Conservation (phyloP, 2,113 vertebrate genomes). For the Saguinus imperator region DNA sequence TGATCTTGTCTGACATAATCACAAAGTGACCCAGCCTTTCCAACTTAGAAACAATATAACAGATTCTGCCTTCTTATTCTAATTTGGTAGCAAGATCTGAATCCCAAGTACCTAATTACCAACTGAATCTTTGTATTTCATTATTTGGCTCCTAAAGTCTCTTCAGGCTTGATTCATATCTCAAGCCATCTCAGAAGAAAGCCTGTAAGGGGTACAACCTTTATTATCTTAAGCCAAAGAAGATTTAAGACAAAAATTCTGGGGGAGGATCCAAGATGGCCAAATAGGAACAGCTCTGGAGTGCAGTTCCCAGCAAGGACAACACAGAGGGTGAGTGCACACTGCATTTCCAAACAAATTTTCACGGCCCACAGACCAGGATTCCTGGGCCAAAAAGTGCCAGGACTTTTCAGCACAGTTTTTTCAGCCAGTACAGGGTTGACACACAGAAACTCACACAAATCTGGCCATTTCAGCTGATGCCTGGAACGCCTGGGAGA, state of each 20-base stretch:
- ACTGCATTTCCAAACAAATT: no score
- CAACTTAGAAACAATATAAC: slow-evolving; percentile 5
- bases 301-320: no score
- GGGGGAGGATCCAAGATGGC: no score
- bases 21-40: slow-evolving; percentile 16
- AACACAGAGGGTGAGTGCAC: no score
- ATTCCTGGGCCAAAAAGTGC: no score
- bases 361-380: no score
- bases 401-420: no score
- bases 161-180: neutral
- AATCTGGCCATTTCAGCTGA: no score
- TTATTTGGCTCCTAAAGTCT: neutral
- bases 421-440: no score
- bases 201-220: neutral
- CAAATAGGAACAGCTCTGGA: no score
- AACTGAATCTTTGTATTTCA: slow-evolving; percentile 32
- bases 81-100: neutral
- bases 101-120: slow-evolving; percentile 14
- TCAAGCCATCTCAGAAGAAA: slow-evolving; percentile 11
- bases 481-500: no score
- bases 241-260: neutral
- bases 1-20: slow-evolving; percentile 24
- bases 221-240: slow-evolving; percentile 31
- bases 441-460: no score
- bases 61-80: neutral